Evolutionary conservation across 2,113 vertebrate genomes (phyloP).

Genomic region (Manacus vitellinus): DNA sequence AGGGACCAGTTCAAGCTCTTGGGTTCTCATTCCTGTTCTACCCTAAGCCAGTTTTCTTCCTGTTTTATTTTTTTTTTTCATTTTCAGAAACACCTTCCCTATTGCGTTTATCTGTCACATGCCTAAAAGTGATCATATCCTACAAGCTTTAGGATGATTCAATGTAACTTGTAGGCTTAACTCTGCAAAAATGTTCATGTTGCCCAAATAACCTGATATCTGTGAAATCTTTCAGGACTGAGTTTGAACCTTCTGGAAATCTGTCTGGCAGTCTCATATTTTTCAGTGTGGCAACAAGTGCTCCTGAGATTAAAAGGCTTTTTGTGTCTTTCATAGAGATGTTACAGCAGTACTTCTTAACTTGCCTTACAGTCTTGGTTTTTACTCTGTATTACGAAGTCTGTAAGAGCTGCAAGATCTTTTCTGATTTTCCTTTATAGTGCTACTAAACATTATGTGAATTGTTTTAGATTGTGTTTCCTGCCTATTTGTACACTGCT

Average conservation of each 20-base stretch:
- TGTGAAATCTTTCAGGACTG: not conserved
- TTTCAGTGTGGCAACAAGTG: not conserved
- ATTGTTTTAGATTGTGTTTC: not conserved
- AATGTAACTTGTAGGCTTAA: not conserved
- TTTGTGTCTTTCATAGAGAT: not conserved
- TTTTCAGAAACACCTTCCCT: not conserved
- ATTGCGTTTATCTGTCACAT: not conserved
- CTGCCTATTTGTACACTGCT: not conserved
- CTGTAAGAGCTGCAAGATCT: not conserved
- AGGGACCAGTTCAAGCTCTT: not conserved
- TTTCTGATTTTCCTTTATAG: not conserved
- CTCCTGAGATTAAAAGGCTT: not conserved
- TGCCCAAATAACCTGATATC: not conserved
- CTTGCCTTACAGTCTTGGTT: not conserved
- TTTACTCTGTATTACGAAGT: not conserved
- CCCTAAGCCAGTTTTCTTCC: not conserved
- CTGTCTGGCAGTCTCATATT: not conserved
- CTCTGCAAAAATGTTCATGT: not conserved
- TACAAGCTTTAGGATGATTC: not conserved
- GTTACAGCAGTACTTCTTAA: not conserved
- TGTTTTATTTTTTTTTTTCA: not conserved
- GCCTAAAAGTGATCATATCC: not conserved
- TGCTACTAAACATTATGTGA: not conserved
- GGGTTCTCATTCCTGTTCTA: not conserved
- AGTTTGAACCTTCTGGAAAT: not conserved